A percentile compares a stretch with the other conserved stretches of the same genome.
Conservation (phyloP, 2,113 vertebrate species). For the Pyrgilauda ruficollis region DNA sequence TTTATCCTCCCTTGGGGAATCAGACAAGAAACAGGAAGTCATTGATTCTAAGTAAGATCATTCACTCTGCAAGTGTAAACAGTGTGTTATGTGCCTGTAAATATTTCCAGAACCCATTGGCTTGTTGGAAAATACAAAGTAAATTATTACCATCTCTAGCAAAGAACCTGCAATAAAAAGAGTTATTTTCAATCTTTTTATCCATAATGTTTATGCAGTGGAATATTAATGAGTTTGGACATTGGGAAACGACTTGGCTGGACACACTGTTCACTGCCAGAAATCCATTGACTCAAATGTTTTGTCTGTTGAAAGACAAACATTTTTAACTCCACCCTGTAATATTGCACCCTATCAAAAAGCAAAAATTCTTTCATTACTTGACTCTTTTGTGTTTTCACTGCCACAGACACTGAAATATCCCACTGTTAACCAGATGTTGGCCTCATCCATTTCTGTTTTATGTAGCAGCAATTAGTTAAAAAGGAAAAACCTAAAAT, state of each 20-base stretch:
- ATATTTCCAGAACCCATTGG: constrained; percentile 66
- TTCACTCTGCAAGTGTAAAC: constrained; percentile 74
- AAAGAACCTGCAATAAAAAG: constrained; percentile 28
- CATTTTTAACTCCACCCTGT: constrained; percentile 44
- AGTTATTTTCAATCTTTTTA: constrained; percentile 43
- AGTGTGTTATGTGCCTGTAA: constrained; percentile 69
- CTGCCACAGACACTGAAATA: background rate
- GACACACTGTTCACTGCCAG: constrained; percentile 9
- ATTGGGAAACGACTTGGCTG: constrained; percentile 50
- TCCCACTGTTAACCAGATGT: background rate
- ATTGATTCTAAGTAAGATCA: constrained; percentile 74
- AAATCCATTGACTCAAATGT: constrained; percentile 31
- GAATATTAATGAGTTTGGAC: constrained; percentile 49
- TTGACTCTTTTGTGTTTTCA: background rate
- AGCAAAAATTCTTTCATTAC: background rate
- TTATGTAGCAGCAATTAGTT: background rate
- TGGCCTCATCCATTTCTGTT: background rate
- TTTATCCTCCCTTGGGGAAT: constrained; percentile 69
- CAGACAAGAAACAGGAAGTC: constrained; percentile 77
- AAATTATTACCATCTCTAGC: constrained; percentile 42
- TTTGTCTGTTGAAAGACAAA: constrained; percentile 53
- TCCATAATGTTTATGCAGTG: constrained; percentile 45
- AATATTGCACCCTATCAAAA: background rate
- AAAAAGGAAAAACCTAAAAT: background rate
- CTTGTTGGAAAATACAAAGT: constrained; percentile 51